phyloP scores from a whole-genome alignment of 2,888 invertebrate species.

The Pachycephus smyrnensis region DNA sequence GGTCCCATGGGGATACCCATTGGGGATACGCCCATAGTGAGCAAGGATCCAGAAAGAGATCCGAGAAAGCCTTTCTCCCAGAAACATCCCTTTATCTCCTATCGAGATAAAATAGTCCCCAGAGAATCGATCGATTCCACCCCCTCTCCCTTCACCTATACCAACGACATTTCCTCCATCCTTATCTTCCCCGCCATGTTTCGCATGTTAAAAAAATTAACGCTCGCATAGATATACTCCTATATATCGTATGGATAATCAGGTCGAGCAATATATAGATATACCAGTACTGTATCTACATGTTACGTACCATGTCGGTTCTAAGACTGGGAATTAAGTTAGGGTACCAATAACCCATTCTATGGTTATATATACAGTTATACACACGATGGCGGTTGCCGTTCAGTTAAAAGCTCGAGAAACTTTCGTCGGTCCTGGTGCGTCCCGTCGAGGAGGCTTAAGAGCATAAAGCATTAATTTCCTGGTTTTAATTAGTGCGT shows the following conservation, averaged over 20 bases:
- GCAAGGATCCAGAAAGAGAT: neutral
- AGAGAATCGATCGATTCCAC: neutral
- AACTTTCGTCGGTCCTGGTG: constrained; percentile 14
- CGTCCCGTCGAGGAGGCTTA: constrained; percentile 35
- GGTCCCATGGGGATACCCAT: constrained; percentile 37
- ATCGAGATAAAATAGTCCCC: neutral
- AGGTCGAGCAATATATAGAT: neutral
- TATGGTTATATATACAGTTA: neutral
- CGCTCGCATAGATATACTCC: no score
- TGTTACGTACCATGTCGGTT: neutral
- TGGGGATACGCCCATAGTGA: constrained; percentile 4
- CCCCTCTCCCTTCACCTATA: neutral
- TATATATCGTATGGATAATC: no score
- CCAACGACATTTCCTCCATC: neutral
- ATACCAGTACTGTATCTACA: neutral
- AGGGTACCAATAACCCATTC: neutral
- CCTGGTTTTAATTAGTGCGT: constrained; percentile 65
- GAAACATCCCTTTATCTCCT: neutral
- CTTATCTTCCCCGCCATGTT: no score
- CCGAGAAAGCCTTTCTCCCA: neutral
- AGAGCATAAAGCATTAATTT: constrained; percentile 61
- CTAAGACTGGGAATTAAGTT: neutral
- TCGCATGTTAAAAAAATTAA: neutral
- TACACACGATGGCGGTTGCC: neutral
- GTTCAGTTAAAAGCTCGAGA: constrained; percentile 5